Evolutionary conservation across 1,140 invertebrate genomes (phyloP), one percentile per base, ranked within the genome.

Genomic region (Drosophila ironensis): DNA sequence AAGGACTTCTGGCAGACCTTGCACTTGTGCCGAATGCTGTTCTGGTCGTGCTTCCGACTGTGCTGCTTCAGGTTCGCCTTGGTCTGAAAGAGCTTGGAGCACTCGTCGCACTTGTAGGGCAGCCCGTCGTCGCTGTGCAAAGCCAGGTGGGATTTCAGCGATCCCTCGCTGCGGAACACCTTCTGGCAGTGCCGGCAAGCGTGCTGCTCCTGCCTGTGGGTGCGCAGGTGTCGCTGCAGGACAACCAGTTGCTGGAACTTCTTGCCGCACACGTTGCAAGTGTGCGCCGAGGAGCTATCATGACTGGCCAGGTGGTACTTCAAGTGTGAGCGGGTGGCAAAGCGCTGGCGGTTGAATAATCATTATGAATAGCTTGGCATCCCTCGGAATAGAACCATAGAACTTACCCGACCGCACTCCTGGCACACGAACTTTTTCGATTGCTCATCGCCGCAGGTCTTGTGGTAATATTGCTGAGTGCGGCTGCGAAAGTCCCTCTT

Each of bases 401-500:
- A 25, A 54, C 74, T 74, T 66, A 89, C 87, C 3, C 81, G 69
- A 20, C 45, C 41, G 40, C 81, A 86, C 28, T 72, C 53, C 4
- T 60, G 38, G 11, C 80, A 86, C 9, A 16, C 38, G 17, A 72
- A 89, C 25, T 73, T 72, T 40, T 87, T 88, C 9, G 68, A 60
- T 14, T 35, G 35, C 9, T 78, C 64, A 25, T 88, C 74, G 22
- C 76, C 84, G 27, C 92, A 92, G 28, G 90, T 90, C 1, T 90
- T 90, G 75, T 92, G 92, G 45, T 92, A 93, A 20, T 90, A 91
- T 30, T 92, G 91, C 54, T 92, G 91, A 2, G 91, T 91, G 0
- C 91, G 84, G 50, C 91, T 90, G 35, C 90, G 89, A 33, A 92
- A 92, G 22, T 88, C 91, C 67, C 92, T 92, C 2, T 91, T 90